phyloP scores from a whole-genome alignment of 2,113 vertebrate species.

The Phyllopteryx taeniolatus region DNA sequence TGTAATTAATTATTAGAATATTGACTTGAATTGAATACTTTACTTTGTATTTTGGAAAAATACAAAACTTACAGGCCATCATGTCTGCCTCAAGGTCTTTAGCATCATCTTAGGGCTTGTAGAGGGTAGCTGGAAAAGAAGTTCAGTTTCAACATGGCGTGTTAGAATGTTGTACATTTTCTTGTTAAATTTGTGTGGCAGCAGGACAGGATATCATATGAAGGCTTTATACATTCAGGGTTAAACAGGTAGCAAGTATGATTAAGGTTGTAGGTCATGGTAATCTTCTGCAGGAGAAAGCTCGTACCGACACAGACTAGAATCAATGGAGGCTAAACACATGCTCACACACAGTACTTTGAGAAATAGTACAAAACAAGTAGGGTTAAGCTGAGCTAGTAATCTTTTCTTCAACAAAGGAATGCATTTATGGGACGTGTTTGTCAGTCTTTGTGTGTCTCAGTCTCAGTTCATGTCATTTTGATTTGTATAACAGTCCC shows the following conservation, averaged over 20 bases:
- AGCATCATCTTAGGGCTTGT: too few species aligned
- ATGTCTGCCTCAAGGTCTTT: background rate
- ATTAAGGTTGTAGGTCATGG: background rate
- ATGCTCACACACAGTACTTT: background rate
- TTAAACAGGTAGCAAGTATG: background rate
- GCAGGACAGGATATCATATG: background rate
- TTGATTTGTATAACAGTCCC: conserved; percentile 50
- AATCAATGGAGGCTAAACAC: conserved; percentile 36
- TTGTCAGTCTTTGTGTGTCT: conserved; percentile 37
- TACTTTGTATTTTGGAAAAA: background rate
- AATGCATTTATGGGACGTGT: conserved; percentile 54
- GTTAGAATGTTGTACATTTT: background rate
- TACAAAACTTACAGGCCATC: background rate
- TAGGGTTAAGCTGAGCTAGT: conserved; percentile 50
- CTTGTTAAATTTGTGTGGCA: background rate
- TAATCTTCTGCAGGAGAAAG: conserved; percentile 1
- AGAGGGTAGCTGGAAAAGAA: too few species aligned
- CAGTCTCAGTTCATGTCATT: conserved; percentile 45
- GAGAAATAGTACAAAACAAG: conserved; percentile 31
- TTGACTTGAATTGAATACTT: too few species aligned
- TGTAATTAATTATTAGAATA: background rate
- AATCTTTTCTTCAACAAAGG: conserved; percentile 56
- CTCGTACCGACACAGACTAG: conserved; percentile 34
- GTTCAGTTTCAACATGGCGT: too few species aligned
- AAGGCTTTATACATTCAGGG: background rate